A percentile compares a stretch with the other conserved stretches of the same genome.
phyloP scores from a whole-genome alignment of 2,113 vertebrate species.

The Fregetta grallaria region DNA sequence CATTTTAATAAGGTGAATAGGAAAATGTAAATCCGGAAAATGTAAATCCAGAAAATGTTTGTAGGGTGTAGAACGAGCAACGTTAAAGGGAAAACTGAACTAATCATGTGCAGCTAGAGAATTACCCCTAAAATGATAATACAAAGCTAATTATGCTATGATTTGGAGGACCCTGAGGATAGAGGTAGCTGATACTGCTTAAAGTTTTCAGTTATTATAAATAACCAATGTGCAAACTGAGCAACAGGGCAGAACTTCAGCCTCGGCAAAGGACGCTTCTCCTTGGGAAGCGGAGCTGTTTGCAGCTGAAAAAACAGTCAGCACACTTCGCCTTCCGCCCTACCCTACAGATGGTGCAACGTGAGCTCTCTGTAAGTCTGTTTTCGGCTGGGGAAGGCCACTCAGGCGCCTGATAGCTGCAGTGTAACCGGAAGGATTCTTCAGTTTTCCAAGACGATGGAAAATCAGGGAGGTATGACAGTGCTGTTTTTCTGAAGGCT shows the following conservation, averaged over 20 bases:
- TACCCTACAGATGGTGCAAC: fast-evolving
- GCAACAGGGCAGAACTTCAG: background rate
- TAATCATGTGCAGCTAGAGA: background rate
- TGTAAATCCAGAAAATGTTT: background rate
- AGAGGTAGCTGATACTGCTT: background rate
- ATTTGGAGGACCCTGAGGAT: background rate
- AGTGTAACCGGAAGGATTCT: background rate
- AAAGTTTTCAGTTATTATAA: background rate
- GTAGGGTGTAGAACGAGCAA: background rate
- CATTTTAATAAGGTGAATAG: background rate
- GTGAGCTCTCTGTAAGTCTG: fast-evolving
- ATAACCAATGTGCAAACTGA: background rate
- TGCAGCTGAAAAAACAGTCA: background rate
- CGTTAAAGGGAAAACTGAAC: background rate
- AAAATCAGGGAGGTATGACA: background rate
- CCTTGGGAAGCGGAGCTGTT: background rate
- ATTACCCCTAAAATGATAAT: background rate
- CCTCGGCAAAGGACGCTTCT: background rate
- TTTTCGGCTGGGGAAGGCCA: background rate
- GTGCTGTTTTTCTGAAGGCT: background rate
- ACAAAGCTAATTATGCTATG: background rate
- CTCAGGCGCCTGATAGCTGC: background rate
- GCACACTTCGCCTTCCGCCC: background rate
- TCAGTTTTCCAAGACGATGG: background rate
- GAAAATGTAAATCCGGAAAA: background rate